Conservation (phyloP, 2,797 vertebrate species). For the Galago senegalensis region DNA sequence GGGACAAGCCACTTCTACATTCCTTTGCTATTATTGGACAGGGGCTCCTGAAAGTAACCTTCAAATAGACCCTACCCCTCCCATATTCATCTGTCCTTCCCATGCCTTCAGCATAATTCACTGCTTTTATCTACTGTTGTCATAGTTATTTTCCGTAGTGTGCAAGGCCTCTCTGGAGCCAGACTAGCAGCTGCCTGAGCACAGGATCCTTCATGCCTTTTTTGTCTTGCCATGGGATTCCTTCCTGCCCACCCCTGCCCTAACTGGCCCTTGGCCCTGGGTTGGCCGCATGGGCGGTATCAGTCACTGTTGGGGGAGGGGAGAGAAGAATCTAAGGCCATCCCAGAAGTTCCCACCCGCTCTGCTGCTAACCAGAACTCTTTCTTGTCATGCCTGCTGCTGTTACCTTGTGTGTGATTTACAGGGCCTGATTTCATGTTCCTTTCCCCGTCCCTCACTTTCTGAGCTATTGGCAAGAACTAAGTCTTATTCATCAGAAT, state of each 20-base stretch:
- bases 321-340: background rate
- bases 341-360: background rate
- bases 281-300: background rate
- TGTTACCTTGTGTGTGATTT: conserved; percentile 7
- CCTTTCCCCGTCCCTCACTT: background rate
- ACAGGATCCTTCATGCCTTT: background rate
- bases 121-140: background rate
- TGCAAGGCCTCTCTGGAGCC: background rate
- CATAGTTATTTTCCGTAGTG: conserved; percentile 34
- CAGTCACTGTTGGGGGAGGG: background rate
- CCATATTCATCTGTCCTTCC: background rate
- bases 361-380: background rate
- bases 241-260: background rate
- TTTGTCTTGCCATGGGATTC: background rate
- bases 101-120: background rate
- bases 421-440: background rate
- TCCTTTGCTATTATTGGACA: background rate
- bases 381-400: background rate
- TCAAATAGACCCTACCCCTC: background rate
- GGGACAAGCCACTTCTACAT: background rate
- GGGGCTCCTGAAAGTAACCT: conserved; percentile 31
- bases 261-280: background rate
- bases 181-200: background rate
- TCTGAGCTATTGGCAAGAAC: background rate
- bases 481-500: background rate